Evolutionary conservation across 2,888 invertebrate species (phyloP).

Genomic region (Diarsia brunnea): DNA sequence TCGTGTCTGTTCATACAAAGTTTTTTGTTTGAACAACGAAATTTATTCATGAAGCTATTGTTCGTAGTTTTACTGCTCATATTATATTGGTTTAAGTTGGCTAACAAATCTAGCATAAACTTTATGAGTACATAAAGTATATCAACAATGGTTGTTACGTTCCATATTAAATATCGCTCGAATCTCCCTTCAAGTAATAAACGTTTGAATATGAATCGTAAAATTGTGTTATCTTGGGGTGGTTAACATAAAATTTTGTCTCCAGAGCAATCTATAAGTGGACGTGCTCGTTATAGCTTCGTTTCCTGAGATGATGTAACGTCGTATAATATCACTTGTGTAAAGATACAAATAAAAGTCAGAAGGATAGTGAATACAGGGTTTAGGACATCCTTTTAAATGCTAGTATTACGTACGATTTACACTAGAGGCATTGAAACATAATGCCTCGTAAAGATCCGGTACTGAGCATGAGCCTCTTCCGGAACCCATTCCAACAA

Average conservation of each 20-base stretch:
- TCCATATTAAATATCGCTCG: conserved; percentile 60
- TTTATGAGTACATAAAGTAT: conserved; percentile 63
- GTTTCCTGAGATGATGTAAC: conserved; percentile 50
- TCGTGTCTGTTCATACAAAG: conserved; percentile 1
- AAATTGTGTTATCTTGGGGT: conserved; percentile 65
- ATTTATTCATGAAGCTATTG: conserved; percentile 37
- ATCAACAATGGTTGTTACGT: conserved; percentile 63
- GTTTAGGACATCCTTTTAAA: background rate
- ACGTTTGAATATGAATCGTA: conserved; percentile 69
- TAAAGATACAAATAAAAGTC: conserved; percentile 14
- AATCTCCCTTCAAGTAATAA: conserved; percentile 62
- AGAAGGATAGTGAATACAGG: background rate
- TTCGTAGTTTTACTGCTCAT: conserved; percentile 32
- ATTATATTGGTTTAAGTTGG: conserved; percentile 47
- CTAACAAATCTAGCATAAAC: conserved; percentile 50
- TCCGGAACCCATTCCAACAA: background rate
- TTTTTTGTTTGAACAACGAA: conserved; percentile 20
- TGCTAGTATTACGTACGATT: background rate
- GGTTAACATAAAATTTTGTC: conserved; percentile 67
- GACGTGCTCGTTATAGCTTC: conserved; percentile 56
- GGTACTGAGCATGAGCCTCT: background rate
- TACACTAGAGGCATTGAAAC: background rate
- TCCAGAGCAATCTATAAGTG: conserved; percentile 64
- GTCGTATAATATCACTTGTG: conserved; percentile 48
- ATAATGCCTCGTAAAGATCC: background rate